phyloP scores from a whole-genome alignment of 2,888 invertebrate genomes.

The Strigamia crassipes region DNA sequence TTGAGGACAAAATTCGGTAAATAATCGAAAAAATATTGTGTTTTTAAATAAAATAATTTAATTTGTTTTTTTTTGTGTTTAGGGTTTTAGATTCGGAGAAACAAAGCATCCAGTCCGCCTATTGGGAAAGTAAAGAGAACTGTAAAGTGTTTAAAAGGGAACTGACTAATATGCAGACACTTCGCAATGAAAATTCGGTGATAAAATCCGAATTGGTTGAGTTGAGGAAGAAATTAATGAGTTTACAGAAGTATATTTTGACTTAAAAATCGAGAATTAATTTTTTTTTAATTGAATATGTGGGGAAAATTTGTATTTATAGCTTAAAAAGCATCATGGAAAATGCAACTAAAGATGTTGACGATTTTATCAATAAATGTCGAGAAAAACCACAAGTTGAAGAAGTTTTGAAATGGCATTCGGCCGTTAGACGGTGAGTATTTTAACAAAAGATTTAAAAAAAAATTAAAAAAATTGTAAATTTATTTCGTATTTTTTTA shows the following conservation, averaged over 20 bases:
- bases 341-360: neutral
- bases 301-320: neutral
- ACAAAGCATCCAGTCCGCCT: neutral
- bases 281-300: no score
- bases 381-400: neutral
- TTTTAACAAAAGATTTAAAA: neutral
- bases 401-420: neutral
- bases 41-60: neutral
- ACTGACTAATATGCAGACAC: neutral
- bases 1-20: neutral
- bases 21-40: no score
- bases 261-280: neutral
- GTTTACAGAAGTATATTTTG: neutral
- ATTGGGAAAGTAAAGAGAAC: neutral
- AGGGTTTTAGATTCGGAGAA: neutral
- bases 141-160: neutral
- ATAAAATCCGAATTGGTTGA: neutral
- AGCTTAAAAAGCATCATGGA: neutral
- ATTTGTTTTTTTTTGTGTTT: neutral
- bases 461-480: no score
- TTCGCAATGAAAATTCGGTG: neutral
- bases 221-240: neutral
- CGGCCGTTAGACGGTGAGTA: neutral
- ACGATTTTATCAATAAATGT: neutral
- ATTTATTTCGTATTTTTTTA: neutral